Evolutionary conservation across 2,888 invertebrate species (phyloP), one percentile per base, ranked within the genome.

Genomic region (Sturmia bella): DNA sequence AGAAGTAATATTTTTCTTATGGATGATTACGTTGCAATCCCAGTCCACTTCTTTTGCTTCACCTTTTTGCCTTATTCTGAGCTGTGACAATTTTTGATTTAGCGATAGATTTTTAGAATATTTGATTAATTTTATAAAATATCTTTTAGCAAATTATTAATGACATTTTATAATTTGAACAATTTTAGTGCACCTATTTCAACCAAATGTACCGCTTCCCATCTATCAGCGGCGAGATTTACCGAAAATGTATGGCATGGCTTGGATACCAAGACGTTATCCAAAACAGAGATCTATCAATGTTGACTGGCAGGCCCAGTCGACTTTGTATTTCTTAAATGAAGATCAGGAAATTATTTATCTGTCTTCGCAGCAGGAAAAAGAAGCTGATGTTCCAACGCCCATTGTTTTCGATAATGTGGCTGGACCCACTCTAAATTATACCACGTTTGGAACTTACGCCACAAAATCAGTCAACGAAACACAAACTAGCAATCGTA

Each of bases 171-270:
- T 15, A 37, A 50, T 11, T n/a, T 54, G n/a, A 12, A 84, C 52
- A 81, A 82, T 91, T 90, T 57, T 87, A 95, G 94, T 95, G 84
- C 93, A 92, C 86, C 91, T 95, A 59, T 95, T 95, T 88, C 91
- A 92, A 80, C 94, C 94, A 13, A 92, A 90, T 83, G 92, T 91
- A n/a, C 90, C 93, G 4, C 87, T 91, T 69, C 92, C 92, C 0
- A 87, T 94, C 5, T 94, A 93, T 86, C 90, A 89, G 66, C 91
- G 91, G 70, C 88, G 91, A 37, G 88, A 91, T 70, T 83, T 94
- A 61, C 91, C 92, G 9, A 89, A 90, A 69, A 88, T 91, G 48
- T 86, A 90, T 63, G 91, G 92, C 6, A 92, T 93, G 12, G 90
- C 91, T 45, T 94, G 94, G 91, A 90, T 93, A 63, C 94, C 94